Conservation (phyloP, 2,888 invertebrate species). For the Drosophila cracens region DNA sequence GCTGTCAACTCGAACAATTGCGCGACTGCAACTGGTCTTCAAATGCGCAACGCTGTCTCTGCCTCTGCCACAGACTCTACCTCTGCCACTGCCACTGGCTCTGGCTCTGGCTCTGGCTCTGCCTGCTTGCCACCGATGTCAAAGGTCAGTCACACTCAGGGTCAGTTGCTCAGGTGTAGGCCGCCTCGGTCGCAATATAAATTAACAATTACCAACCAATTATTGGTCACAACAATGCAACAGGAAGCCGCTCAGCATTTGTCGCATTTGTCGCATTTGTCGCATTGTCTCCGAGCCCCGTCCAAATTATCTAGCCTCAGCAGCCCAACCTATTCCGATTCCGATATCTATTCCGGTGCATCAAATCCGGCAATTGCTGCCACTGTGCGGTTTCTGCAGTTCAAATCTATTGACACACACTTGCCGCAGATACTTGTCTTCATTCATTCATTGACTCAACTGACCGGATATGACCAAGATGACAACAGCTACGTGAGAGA, state of each 20-base stretch:
- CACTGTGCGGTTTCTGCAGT: slow-evolving; percentile 13
- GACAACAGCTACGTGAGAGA: neutral
- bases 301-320: neutral
- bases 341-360: neutral
- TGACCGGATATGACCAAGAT: slow-evolving; percentile 14
- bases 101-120: neutral
- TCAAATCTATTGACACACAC: slow-evolving; percentile 14
- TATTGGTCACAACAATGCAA: slow-evolving; percentile 54
- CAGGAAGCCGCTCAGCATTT: slow-evolving; percentile 42
- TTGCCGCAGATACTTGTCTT: slow-evolving; percentile 13
- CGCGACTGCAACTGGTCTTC: slow-evolving; percentile 83
- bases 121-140: slow-evolving; percentile 18
- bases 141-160: slow-evolving; percentile 75
- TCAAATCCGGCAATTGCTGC: neutral
- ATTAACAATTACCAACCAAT: slow-evolving; percentile 77
- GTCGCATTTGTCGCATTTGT: slow-evolving; percentile 13
- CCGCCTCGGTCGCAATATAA: slow-evolving; percentile 49
- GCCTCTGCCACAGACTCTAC: neutral
- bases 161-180: slow-evolving; percentile 44
- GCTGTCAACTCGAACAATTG: slow-evolving; percentile 82
- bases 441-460: neutral
- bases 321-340: neutral
- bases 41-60: slow-evolving; percentile 31
- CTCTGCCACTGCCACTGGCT: neutral
- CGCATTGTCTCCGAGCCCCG: slow-evolving; percentile 7